Conservation (phyloP, 2,797 vertebrate genomes). For the Spondyliosoma cantharus region DNA sequence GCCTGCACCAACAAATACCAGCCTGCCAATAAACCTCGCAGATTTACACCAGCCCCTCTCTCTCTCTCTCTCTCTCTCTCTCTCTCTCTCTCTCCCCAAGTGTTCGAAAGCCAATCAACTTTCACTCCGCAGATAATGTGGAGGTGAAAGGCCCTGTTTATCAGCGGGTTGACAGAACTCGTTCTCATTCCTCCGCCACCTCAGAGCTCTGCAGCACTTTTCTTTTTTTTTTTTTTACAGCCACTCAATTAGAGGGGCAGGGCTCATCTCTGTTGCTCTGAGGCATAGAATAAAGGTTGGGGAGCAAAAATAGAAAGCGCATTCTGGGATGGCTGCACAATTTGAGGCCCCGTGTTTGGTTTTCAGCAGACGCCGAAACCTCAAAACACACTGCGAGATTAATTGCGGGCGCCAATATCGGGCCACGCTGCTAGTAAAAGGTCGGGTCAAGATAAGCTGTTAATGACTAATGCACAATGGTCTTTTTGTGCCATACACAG, state of each 20-base stretch:
- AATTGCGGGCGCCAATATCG: slow-evolving; percentile 36
- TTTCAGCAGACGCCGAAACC: slow-evolving; percentile 56
- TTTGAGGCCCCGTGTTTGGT: slow-evolving; percentile 70
- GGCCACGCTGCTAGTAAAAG: slow-evolving; percentile 7
- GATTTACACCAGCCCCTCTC: slow-evolving; percentile 26
- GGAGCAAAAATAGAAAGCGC: slow-evolving; percentile 75
- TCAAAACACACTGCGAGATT: slow-evolving; percentile 34
- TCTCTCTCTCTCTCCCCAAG: not conserved
- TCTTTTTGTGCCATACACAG: not conserved
- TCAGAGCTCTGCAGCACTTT: slow-evolving; percentile 45
- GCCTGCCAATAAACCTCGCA: slow-evolving; percentile 39
- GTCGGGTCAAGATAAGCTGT: slow-evolving; percentile 13
- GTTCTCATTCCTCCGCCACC: slow-evolving; percentile 51
- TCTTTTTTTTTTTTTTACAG: slow-evolving; percentile 24
- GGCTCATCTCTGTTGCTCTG: slow-evolving; percentile 62
- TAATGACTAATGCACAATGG: not conserved
- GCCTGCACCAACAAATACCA: slow-evolving; percentile 46
- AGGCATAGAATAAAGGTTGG: slow-evolving; percentile 70
- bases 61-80: too few relatives aligned
- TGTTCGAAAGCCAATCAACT: slow-evolving; percentile 22
- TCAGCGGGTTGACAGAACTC: slow-evolving; percentile 33
- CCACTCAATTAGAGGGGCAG: slow-evolving; percentile 76
- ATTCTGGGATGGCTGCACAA: slow-evolving; percentile 72
- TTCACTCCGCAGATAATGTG: slow-evolving; percentile 48
- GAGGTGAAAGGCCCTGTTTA: slow-evolving; percentile 57